These are phyloP conservation scores for Nerophis ophidion DNA, from an alignment of 2,113 vertebrate species.

Conservation along the genomic window DNA sequence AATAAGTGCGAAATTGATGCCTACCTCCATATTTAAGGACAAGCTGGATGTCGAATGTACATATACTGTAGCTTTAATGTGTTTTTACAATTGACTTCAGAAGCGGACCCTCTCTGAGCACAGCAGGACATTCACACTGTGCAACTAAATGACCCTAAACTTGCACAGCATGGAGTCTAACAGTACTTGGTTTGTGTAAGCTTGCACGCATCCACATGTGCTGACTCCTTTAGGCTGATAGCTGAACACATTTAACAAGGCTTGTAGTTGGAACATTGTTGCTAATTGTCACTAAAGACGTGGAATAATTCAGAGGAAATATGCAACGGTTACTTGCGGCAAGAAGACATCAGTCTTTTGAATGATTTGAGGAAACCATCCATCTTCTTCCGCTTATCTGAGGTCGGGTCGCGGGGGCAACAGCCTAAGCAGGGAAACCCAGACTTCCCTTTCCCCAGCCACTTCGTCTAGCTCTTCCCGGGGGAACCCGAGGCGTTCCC, in stretches of 20 bases:
- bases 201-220: constrained; percentile 25
- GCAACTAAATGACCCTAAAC: constrained; percentile 51
- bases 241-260: constrained; percentile 20
- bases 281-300: too few relatives aligned
- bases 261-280: constrained; percentile 1
- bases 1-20: constrained; percentile 26
- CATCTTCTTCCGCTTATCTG: too few relatives aligned
- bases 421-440: too few relatives aligned
- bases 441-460: too few relatives aligned
- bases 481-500: too few relatives aligned
- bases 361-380: constrained; percentile 44
- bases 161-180: constrained; percentile 39
- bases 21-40: constrained; percentile 24
- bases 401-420: too few relatives aligned
- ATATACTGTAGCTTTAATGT: constrained; percentile 34
- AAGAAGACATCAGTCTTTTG: constrained; percentile 9
- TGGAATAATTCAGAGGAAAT: too few relatives aligned
- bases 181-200: constrained; percentile 31
- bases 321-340: too few relatives aligned
- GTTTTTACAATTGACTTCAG: constrained; percentile 26
- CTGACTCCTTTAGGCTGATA: constrained; percentile 23
- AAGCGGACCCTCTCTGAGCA: constrained; percentile 23
- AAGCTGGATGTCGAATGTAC: constrained; percentile 28
- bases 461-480: too few relatives aligned
- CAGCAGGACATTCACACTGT: constrained; percentile 41